Conservation (phyloP, 1,140 invertebrate species). For the Aphidius gifuensis region DNA sequence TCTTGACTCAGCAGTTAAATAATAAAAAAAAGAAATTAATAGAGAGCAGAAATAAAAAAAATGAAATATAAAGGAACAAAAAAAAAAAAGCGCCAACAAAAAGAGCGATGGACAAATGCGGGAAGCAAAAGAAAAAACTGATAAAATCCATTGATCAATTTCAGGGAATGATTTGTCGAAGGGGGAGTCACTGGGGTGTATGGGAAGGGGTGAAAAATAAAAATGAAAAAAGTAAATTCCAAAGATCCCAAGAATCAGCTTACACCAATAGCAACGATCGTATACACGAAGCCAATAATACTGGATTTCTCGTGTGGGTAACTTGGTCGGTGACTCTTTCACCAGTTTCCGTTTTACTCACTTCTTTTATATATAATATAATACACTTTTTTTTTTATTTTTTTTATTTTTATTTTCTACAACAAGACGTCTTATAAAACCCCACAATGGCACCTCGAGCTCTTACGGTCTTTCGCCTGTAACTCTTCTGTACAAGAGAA, state of each 20-base stretch:
- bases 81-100: slow-evolving; percentile 7
- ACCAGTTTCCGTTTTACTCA: background rate
- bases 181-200: too few species aligned
- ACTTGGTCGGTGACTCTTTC: too few species aligned
- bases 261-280: slow-evolving; percentile 31
- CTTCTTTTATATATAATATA: slow-evolving; percentile 5
- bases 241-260: slow-evolving; percentile 38
- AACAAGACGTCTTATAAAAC: slow-evolving; percentile 24
- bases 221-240: background rate
- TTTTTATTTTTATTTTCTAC: too few species aligned
- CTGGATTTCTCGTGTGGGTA: background rate
- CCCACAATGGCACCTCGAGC: slow-evolving; percentile 16
- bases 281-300: slow-evolving; percentile 11
- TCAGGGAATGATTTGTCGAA: too few species aligned
- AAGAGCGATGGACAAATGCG: background rate
- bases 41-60: background rate
- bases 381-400: too few species aligned
- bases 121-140: background rate
- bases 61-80: background rate
- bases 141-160: too few species aligned
- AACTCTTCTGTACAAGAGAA: slow-evolving; percentile 13
- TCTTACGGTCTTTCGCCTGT: background rate
- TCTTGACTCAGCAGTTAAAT: slow-evolving; percentile 6
- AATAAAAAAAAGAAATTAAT: slow-evolving; percentile 1
- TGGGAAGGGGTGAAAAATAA: too few species aligned